These are phyloP conservation scores for Sarcophaga caerulescens DNA, from an alignment of 2,888 invertebrate species.

Conservation along the genomic window DNA sequence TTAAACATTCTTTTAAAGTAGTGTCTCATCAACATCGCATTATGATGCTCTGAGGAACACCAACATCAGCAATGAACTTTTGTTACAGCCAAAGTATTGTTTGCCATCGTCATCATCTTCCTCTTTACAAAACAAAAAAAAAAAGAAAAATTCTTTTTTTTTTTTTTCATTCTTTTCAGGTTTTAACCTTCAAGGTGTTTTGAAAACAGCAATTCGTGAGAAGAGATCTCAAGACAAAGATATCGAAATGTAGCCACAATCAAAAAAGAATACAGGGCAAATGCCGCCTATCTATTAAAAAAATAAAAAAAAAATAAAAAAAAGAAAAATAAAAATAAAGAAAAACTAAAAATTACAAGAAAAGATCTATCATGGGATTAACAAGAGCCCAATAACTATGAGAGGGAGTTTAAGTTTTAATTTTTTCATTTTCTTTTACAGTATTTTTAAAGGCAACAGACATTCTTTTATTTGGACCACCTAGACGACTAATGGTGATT, in stretches of 20 bases:
- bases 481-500: constrained; percentile 28
- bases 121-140: constrained; percentile 13
- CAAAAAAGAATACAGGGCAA: constrained; percentile 48
- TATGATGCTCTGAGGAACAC: constrained; percentile 42
- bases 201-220: constrained; percentile 67
- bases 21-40: constrained; percentile 34
- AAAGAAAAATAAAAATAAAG: constrained; percentile 1
- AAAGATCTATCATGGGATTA: constrained; percentile 62
- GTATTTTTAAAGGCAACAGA: neutral
- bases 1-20: constrained; percentile 53
- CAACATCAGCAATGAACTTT: constrained; percentile 38
- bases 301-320: constrained; percentile 1
- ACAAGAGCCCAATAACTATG: constrained; percentile 43
- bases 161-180: constrained; percentile 57
- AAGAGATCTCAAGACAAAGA: constrained; percentile 65
- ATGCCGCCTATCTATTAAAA: constrained; percentile 43
- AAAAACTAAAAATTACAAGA: constrained; percentile 18
- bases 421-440: neutral
- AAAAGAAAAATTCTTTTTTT: constrained; percentile 13
- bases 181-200: constrained; percentile 68
- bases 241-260: constrained; percentile 46
- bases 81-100: constrained; percentile 52
- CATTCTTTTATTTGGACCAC: constrained; percentile 39
- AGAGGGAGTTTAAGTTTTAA: constrained; percentile 44
- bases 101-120: constrained; percentile 23